Evolutionary conservation across 2,888 invertebrate species (phyloP).

Genomic region (Drosophila fulvimacula): DNA sequence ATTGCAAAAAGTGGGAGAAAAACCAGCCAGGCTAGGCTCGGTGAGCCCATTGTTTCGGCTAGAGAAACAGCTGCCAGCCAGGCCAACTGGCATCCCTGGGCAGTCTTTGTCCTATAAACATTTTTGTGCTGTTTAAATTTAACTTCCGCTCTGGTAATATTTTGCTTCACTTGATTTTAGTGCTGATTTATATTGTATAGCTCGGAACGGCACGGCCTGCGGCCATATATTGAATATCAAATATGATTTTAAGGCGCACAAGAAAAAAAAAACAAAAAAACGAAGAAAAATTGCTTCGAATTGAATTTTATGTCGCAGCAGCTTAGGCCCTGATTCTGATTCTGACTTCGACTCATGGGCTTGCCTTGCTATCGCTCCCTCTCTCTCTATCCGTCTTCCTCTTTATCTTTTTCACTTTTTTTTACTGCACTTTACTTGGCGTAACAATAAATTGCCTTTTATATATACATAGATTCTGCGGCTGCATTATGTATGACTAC

Average conservation of each 20-base stretch:
- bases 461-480: constrained; percentile 59
- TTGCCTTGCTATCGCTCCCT: not conserved
- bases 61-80: constrained; percentile 55
- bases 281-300: constrained; percentile 59
- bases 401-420: constrained; percentile 20
- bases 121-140: constrained; percentile 46
- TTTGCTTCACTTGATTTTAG: constrained; percentile 50
- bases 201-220: constrained; percentile 24
- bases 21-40: constrained; percentile 35
- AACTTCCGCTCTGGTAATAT: constrained; percentile 56
- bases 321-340: constrained; percentile 29
- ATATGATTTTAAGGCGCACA: constrained; percentile 64
- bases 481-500: constrained; percentile 65
- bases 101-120: constrained; percentile 42
- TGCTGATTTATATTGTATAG: constrained; percentile 62
- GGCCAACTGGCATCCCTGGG: constrained; percentile 17
- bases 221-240: constrained; percentile 60
- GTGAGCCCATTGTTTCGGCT: constrained; percentile 54
- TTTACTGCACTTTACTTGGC: constrained; percentile 59
- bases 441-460: constrained; percentile 67
- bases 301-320: constrained; percentile 71
- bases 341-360: constrained; percentile 13
- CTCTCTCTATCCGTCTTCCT: not conserved
- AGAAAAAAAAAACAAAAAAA: constrained; percentile 13
- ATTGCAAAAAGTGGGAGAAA: constrained; percentile 10